phyloP scores from a whole-genome alignment of 2,113 vertebrate species.

The Naja naja region DNA sequence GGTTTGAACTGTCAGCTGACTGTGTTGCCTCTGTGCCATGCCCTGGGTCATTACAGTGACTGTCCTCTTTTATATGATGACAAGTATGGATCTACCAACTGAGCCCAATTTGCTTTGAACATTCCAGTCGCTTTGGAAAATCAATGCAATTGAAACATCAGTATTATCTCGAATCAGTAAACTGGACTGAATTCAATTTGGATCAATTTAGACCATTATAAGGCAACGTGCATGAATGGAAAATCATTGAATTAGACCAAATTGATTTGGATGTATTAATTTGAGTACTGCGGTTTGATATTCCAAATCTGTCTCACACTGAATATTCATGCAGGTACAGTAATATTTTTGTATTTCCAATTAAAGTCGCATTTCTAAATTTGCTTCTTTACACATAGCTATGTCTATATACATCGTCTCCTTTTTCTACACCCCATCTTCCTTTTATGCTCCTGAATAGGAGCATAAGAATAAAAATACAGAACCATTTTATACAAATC shows the following conservation, averaged over 20 bases:
- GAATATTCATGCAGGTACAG: neutral
- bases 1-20: too few relatives aligned
- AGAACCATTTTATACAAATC: neutral
- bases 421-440: neutral
- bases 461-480: neutral
- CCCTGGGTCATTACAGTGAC: too few relatives aligned
- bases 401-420: neutral
- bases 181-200: neutral
- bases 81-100: neutral
- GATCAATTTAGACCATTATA: neutral
- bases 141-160: neutral
- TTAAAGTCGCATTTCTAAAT: neutral
- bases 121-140: neutral
- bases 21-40: too few relatives aligned
- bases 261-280: neutral
- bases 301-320: neutral
- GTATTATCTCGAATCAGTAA: neutral
- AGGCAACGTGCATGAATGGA: neutral
- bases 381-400: neutral
- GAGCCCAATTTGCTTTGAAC: neutral
- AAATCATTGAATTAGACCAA: neutral
- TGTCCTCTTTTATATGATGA: neutral
- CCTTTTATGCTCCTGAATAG: neutral
- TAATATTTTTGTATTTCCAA: neutral
- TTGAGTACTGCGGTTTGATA: neutral